Percentiles rank a stretch among this genome's conserved stretches.
Evolutionary conservation across 2,113 vertebrate species (phyloP).

Genomic region (Rhabdornis inornatus): DNA sequence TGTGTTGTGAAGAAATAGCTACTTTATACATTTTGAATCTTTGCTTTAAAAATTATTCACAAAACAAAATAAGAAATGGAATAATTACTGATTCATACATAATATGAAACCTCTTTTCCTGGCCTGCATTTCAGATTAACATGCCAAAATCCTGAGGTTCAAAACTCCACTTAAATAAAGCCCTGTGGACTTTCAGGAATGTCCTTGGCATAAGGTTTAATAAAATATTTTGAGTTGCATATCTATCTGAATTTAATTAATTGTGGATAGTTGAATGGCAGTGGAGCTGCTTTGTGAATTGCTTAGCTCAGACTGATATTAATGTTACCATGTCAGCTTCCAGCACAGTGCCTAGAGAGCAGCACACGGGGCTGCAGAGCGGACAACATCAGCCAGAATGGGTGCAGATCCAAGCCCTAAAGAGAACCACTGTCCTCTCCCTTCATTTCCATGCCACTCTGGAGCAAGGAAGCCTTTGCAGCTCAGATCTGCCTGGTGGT

Average conservation of each 20-base stretch:
- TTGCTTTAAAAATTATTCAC: constrained; percentile 11
- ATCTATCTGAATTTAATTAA: constrained; percentile 73
- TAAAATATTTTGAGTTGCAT: constrained; percentile 61
- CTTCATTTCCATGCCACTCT: background rate
- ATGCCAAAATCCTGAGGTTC: constrained; percentile 71
- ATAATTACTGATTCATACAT: constrained; percentile 61
- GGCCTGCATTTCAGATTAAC: constrained; percentile 65
- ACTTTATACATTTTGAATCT: background rate
- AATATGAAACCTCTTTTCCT: constrained; percentile 68
- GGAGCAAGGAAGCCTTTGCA: background rate
- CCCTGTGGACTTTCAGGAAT: constrained; percentile 70
- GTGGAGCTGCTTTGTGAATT: constrained; percentile 28
- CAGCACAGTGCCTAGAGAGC: background rate
- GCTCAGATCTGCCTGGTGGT: background rate
- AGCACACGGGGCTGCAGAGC: background rate
- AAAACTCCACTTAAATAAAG: constrained; percentile 67
- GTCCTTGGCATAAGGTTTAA: constrained; percentile 63
- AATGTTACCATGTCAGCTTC: background rate
- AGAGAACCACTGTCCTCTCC: background rate
- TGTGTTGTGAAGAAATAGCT: constrained; percentile 1
- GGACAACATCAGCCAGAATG: background rate
- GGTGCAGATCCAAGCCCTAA: background rate
- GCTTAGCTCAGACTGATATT: constrained; percentile 6
- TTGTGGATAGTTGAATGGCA: constrained; percentile 64
- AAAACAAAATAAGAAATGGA: constrained; percentile 52